A percentile compares a stretch with the other conserved stretches of the same genome.
Evolutionary conservation across 2,888 invertebrate species (phyloP).

Genomic region (Lutraria lutraria): DNA sequence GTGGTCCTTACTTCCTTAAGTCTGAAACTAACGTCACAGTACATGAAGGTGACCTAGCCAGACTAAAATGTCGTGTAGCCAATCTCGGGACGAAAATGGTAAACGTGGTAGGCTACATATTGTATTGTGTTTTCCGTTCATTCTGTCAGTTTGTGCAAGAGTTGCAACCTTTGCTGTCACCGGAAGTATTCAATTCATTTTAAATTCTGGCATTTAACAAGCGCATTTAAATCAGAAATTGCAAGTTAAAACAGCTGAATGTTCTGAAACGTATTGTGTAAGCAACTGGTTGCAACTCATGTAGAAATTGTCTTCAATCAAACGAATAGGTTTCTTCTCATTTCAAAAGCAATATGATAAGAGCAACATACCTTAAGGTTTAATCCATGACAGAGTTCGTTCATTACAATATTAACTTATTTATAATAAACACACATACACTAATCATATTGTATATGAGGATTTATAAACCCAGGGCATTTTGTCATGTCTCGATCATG

Average conservation of each 20-base stretch:
- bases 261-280: background rate
- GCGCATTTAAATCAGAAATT: no score
- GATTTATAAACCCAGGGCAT: no score
- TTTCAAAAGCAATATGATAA: background rate
- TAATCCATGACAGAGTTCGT: no score
- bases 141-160: conserved; percentile 22
- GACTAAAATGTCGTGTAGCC: conserved; percentile 70
- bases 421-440: no score
- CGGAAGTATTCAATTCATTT: background rate
- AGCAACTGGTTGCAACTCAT: background rate
- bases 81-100: conserved; percentile 76
- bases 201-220: background rate
- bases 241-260: background rate
- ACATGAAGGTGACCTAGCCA: conserved; percentile 70
- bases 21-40: conserved; percentile 71
- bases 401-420: no score
- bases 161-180: background rate
- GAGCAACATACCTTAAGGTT: background rate
- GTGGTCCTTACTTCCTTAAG: conserved; percentile 65
- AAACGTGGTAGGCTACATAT: conserved; percentile 73
- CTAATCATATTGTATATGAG: no score
- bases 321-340: conserved; percentile 11
- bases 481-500: no score
- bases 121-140: conserved; percentile 66
- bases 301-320: conserved; percentile 22